These are phyloP conservation scores for Oryzias celebensis DNA, from an alignment of 2,113 vertebrate genomes.

Conservation along the genomic window DNA sequence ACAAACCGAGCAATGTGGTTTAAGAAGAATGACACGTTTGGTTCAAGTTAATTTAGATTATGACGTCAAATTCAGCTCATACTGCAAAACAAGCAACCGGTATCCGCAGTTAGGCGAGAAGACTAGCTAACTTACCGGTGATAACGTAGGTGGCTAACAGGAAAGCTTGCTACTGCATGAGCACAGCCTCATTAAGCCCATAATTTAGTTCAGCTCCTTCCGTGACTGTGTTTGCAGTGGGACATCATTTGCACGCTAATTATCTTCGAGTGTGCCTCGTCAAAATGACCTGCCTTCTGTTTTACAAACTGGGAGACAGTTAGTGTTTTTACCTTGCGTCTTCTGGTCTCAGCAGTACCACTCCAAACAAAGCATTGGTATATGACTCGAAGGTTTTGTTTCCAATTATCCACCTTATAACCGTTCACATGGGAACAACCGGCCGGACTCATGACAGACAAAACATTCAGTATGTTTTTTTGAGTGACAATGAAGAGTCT, in stretches of 20 bases:
- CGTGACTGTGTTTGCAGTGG: slow-evolving; percentile 47
- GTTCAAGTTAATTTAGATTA: neutral
- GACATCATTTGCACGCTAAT: slow-evolving; percentile 22
- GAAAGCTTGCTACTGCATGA: slow-evolving; percentile 17
- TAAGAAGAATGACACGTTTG: too few species aligned
- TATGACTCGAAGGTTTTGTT: slow-evolving; percentile 95
- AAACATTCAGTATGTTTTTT: slow-evolving; percentile 75
- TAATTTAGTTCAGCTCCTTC: neutral
- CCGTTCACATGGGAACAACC: slow-evolving; percentile 97
- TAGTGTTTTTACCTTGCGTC: slow-evolving; percentile 86
- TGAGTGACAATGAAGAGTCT: slow-evolving; percentile 70
- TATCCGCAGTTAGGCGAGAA: slow-evolving; percentile 17
- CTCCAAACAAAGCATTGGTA: slow-evolving; percentile 99
- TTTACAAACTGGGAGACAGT: slow-evolving; percentile 40
- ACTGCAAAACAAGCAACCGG: slow-evolving; percentile 15
- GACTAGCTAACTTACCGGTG: slow-evolving; percentile 53
- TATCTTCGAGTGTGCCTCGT: slow-evolving; percentile 40
- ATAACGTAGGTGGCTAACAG: slow-evolving; percentile 44
- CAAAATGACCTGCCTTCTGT: slow-evolving; percentile 26
- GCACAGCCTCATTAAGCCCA: slow-evolving; percentile 7
- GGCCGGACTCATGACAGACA: slow-evolving; percentile 91
- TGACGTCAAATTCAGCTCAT: neutral
- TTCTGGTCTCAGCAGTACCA: slow-evolving; percentile 92
- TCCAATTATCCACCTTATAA: slow-evolving; percentile 99
- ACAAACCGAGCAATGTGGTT: neutral